Evolutionary conservation across 2,113 vertebrate species (phyloP), one percentile per base, ranked within the genome.

Genomic region (Hippocampus zosterae): DNA sequence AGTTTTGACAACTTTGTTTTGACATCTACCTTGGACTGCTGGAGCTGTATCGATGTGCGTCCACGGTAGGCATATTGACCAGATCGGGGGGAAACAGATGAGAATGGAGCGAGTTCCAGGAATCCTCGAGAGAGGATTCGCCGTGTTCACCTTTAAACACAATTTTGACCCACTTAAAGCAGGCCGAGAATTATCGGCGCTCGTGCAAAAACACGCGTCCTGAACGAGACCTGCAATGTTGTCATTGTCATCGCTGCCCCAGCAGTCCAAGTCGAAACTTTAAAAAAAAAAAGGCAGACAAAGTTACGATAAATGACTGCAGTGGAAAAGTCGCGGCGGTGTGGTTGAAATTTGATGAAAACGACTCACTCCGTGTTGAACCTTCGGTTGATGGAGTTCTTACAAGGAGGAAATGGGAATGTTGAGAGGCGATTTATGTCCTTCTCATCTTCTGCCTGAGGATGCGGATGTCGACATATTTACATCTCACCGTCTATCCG

Each of bases 371-470:
- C 91, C 0, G 80, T 83, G 74, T 89, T 91, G 70, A 74, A 73
- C 57, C 96, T 84, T 1, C 95, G 92, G 65, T 95, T 92, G 81
- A 98, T 96, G 84, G 96, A 98, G 83, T 95, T 94, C 0, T 91
- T 81, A 11, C 95, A 95, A 7, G 96, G 96, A 1, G 96, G 96
- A 67, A 98, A 98, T 8, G 96, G 93, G 63, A 97, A 95, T 5
- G 93, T 97, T 48, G 96, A 98, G 15, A 98, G 94, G 0, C 96
- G 92, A 76, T 98, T 98, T 83, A 98, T 96, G 57, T 97, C 95
- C 88, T 94, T 96, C 81, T 96, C 95, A 71, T 94, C 93, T 60
- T 89, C 83, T 23, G 78, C 59, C 89, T 92, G 79, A 71, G 50
- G 55, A 44, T 25, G 44, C 10, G 64, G 1, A 44, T 5, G 13